Conservation (phyloP, 1,140 invertebrate genomes). For the Sinella curviseta region DNA sequence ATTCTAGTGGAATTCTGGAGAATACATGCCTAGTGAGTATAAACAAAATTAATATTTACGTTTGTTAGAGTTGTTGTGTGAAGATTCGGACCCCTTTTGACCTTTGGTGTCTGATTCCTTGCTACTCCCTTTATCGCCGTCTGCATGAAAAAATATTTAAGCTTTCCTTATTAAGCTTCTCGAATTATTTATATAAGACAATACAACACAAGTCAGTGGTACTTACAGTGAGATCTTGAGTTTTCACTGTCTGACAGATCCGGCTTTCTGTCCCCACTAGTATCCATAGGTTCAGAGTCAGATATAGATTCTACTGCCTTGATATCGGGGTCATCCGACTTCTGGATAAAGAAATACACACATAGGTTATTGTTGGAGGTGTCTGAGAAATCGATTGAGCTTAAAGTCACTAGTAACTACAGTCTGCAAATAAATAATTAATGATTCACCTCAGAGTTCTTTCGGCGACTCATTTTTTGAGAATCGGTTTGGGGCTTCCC, state of each 20-base stretch:
- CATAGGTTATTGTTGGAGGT: too few species aligned
- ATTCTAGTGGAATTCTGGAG: background rate
- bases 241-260: conserved; percentile 11
- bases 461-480: conserved; percentile 9
- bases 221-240: conserved; percentile 4
- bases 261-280: background rate
- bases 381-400: too few species aligned
- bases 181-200: too few species aligned
- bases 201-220: too few species aligned
- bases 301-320: conserved; percentile 7
- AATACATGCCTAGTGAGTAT: background rate
- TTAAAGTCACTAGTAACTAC: too few species aligned
- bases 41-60: background rate
- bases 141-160: background rate
- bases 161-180: too few species aligned
- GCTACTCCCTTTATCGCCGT: background rate
- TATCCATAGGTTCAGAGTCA: background rate
- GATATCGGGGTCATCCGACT: background rate
- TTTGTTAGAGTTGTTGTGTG: background rate
- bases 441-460: conserved; percentile 1
- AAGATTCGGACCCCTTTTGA: background rate
- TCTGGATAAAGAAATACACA: too few species aligned
- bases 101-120: conserved; percentile 1
- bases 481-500: background rate
- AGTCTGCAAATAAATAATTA: too few species aligned